Evolutionary conservation across 2,888 invertebrate species (phyloP), one percentile per base, ranked within the genome.

Genomic region (Parochlus steinenii): DNA sequence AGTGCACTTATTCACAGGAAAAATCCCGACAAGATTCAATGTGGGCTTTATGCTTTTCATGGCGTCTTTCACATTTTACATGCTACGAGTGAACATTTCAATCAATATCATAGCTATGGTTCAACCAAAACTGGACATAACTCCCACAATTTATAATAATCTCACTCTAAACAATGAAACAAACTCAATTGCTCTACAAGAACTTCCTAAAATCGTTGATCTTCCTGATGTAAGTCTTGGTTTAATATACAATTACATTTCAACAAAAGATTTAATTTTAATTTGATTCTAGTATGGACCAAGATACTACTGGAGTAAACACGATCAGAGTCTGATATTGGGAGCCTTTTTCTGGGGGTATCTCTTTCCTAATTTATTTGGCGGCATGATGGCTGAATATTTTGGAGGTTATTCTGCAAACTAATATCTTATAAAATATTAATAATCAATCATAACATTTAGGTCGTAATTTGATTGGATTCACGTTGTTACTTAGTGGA

Each of bases 41-140:
- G 53, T 64, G 20, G 71, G 64, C 34, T 24, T 71, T 24, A 73
- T 74, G 73, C 54, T 73, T 44, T 71, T 75, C 49, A 69, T 70
- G 5, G 65, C 69, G 38, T 71, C 71, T 44, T 71, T 73, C 63
- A 63, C 69, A 40, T 62, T 63, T 3, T 75, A 75, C 55, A 71
- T 72, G 67, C 57, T 72, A 18, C 62, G 74, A 36, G 67, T 74
- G 6, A 75, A 75, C 47, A 71, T 75, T 63, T 72, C 74, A 18
- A 65, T 75, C 31, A 70, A 70, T 43, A 55, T 71, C 24, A 65
- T 72, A 27, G 71, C 70, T 5, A 71, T 72, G 72, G 68, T 70
- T 10, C 63, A 67, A 4, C 59, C 64, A 5, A 56, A 58, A 31
- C 40, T 47, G 2, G 42, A 48, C 10, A 47, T 42, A 17, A 53